Evolutionary conservation across 2,888 invertebrate species (phyloP), one percentile per base, ranked within the genome.

Genomic region (Baronia brevicornis): DNA sequence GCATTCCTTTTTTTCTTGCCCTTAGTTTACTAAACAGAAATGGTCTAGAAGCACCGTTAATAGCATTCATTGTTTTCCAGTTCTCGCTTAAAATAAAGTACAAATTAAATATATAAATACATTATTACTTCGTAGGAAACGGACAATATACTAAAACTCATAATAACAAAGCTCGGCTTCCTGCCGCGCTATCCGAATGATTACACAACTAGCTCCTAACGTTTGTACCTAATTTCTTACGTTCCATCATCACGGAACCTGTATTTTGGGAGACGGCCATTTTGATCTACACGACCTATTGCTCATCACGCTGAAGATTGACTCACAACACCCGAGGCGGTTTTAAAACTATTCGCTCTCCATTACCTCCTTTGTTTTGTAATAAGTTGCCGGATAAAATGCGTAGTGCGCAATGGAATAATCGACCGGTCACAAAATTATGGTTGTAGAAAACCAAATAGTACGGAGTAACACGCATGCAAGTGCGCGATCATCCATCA

Each of bases 261-360:
- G 79, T 77, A 77, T 79, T 75, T 79, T 69, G 60, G 71, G 58
- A 61, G 65, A 56, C 69, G 69, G 72, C 73, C 77, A 75, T 78
- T 73, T 75, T 73, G 67, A 64, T 72, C 67, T 72, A 71, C 68
- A 70, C 66, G 59, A 65, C 67, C 64, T 66, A 69, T 67, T 66
- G 60, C 56, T 67, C 65, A 62, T 68, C 65, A 66, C 58, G 56
- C 54, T 60, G 66, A 63, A 56, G 50, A 61, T 48, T 47, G 53
- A 44, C 45, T 48, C 42, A 41, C 32, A 34, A 43, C 25, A 15
- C 22, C 19, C 9, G 4, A 29, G 13, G 27, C 18, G 11, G n/a
- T 6, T 1, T 3, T 19, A 36, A 38, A 5, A 3, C 6, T 5
- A 4, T 17, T 8, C 2, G 1, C 0, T 1, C 32, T 50, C 38